Evolutionary conservation across 2,113 vertebrate genomes (phyloP).

Genomic region (Tinamus guttatus): DNA sequence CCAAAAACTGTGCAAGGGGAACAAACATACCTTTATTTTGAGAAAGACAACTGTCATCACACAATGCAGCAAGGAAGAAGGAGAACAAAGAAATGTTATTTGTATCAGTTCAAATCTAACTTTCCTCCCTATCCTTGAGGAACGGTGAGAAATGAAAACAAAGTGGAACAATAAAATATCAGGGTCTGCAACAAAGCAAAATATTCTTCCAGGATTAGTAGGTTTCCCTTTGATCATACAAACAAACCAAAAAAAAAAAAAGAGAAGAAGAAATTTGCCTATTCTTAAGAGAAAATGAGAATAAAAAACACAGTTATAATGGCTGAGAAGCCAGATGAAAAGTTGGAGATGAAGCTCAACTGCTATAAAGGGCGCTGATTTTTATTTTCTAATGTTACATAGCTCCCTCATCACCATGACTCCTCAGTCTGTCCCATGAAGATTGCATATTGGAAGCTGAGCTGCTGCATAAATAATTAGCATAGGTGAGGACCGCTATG

Average conservation of each 20-base stretch:
- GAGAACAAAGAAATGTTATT: background rate
- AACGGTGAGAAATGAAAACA: constrained; percentile 8
- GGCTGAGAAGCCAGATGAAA: background rate
- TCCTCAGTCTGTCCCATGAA: background rate
- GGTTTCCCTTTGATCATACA: constrained; percentile 17
- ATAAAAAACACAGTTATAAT: background rate
- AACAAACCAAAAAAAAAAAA: background rate
- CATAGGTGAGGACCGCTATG: background rate
- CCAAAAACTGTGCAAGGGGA: background rate
- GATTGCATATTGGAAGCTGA: background rate
- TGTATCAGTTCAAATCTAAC: background rate
- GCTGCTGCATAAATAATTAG: background rate
- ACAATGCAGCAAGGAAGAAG: background rate
- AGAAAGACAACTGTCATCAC: background rate
- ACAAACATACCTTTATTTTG: background rate
- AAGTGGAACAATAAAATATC: background rate
- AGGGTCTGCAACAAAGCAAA: constrained; percentile 25
- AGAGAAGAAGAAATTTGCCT: background rate
- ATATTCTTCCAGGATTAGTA: background rate
- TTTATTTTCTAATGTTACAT: background rate
- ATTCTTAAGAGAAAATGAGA: constrained; percentile 15
- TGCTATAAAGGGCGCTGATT: background rate
- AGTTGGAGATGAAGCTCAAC: background rate
- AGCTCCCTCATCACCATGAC: background rate
- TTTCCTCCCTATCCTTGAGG: background rate